Evolutionary conservation across 2,797 vertebrate species (phyloP).

Genomic region (Poecilia gillii): DNA sequence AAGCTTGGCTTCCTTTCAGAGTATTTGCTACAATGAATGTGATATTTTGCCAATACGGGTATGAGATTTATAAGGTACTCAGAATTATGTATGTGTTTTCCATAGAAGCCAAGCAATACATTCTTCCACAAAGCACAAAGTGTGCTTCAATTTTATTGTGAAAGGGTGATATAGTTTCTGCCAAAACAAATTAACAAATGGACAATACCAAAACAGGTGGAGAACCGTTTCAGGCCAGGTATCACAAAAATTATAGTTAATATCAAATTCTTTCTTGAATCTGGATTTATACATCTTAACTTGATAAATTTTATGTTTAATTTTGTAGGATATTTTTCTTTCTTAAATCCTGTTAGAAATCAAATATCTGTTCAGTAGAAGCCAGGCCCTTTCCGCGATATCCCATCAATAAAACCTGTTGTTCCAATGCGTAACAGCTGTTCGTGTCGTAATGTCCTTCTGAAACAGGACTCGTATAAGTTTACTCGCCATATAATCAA

Average conservation of each 20-base stretch:
- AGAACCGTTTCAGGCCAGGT: neutral
- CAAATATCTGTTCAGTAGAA: neutral
- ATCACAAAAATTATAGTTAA: neutral
- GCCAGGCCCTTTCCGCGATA: neutral
- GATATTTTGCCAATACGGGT: neutral
- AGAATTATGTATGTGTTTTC: neutral
- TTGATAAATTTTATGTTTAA: neutral
- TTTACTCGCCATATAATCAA: neutral
- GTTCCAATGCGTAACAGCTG: neutral
- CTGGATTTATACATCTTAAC: neutral
- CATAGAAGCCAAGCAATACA: neutral
- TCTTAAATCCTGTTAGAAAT: neutral
- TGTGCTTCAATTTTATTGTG: constrained; percentile 1
- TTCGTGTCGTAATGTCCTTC: neutral
- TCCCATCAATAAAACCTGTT: neutral
- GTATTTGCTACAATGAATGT: neutral
- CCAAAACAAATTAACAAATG: constrained; percentile 1
- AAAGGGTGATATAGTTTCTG: neutral
- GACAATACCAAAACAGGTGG: neutral
- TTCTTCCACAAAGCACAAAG: neutral
- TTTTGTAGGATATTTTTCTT: neutral
- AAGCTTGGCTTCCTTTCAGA: neutral
- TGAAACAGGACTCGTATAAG: neutral
- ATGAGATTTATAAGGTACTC: neutral
- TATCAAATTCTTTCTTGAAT: neutral